Conservation (phyloP, 2,888 invertebrate genomes). For the Drosophila stalkeri region DNA sequence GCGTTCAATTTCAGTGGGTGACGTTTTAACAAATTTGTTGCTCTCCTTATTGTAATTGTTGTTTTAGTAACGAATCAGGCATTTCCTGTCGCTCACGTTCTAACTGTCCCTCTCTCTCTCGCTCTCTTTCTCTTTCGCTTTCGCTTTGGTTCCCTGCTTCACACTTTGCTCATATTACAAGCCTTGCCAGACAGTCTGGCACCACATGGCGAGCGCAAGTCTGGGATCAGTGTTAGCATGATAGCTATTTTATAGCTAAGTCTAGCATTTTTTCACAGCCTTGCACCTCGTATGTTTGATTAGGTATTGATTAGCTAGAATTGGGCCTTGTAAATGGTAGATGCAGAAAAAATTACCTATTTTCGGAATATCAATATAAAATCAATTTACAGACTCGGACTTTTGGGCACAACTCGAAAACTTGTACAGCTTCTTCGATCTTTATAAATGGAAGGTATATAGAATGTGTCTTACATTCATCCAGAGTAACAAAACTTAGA, state of each 20-base stretch:
- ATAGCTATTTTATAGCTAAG: background rate
- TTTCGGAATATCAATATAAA: background rate
- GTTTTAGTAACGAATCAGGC: constrained; percentile 50
- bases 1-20: constrained; percentile 67
- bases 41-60: constrained; percentile 39
- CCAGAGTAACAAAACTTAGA: too few relatives aligned
- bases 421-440: too few relatives aligned
- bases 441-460: too few relatives aligned
- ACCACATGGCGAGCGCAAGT: constrained; percentile 50
- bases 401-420: background rate
- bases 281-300: background rate
- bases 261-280: background rate
- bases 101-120: background rate
- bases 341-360: background rate
- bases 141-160: background rate
- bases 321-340: too few relatives aligned
- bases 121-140: background rate
- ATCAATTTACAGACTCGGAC: background rate
- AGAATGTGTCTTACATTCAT: too few relatives aligned
- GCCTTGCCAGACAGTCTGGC: constrained; percentile 76
- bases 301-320: background rate
- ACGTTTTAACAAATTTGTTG: constrained; percentile 57
- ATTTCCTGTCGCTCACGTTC: constrained; percentile 61
- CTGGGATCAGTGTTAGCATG: background rate
- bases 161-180: constrained; percentile 10